Evolutionary conservation across 2,888 invertebrate genomes (phyloP).

Genomic region (Cheilosia impressa): DNA sequence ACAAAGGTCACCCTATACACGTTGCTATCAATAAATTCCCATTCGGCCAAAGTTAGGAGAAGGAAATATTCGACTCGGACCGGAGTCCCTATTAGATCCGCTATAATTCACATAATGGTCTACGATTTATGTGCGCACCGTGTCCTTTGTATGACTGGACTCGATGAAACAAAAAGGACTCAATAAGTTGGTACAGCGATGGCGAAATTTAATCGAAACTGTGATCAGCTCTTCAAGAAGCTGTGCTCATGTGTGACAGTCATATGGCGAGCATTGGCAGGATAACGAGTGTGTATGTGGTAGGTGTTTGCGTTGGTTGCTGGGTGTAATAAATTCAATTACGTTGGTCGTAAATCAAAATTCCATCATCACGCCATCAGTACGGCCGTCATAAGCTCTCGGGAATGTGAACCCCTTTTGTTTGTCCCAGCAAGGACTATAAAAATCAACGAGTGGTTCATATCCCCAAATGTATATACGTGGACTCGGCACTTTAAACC

Average conservation of each 20-base stretch:
- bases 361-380: conserved; percentile 51
- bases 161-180: conserved; percentile 32
- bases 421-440: conserved; percentile 9
- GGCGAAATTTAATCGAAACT: conserved; percentile 40
- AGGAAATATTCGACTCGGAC: conserved; percentile 13
- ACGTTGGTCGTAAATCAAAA: conserved; percentile 63
- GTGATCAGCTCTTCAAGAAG: conserved; percentile 19
- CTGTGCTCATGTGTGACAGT: neutral
- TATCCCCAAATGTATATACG: neutral
- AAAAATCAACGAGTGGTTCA: conserved; percentile 20
- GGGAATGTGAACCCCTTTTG: conserved; percentile 8
- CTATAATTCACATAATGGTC: conserved; percentile 53
- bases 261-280: conserved; percentile 3
- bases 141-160: conserved; percentile 20
- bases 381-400: conserved; percentile 11
- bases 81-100: conserved; percentile 37
- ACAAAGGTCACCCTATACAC: conserved; percentile 18
- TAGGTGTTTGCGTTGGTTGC: conserved; percentile 16
- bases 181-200: neutral
- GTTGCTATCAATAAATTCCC: conserved; percentile 48
- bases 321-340: conserved; percentile 63
- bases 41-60: conserved; percentile 19
- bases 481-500: conserved; percentile 43
- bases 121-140: conserved; percentile 48
- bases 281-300: neutral